These are phyloP conservation scores for Sebastiscus albofasciatus DNA, from an alignment of 2,797 vertebrate species.

Conservation along the genomic window DNA sequence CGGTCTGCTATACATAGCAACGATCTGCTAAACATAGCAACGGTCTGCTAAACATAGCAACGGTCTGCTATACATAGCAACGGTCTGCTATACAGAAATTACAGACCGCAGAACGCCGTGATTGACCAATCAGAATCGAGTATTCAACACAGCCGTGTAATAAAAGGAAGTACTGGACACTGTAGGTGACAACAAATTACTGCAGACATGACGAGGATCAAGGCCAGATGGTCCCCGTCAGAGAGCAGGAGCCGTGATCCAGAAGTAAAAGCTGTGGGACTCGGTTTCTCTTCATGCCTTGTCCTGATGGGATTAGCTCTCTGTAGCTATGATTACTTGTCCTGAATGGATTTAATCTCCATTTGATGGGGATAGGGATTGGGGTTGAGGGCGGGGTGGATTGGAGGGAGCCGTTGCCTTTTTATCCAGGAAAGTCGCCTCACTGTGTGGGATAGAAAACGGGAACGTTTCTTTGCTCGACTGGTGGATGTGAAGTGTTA, in stretches of 20 bases:
- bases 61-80: no score
- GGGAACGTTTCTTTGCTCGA: slow-evolving; percentile 33
- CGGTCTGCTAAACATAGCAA: no score
- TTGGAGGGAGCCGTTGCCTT: neutral
- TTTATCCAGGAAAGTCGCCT: slow-evolving; percentile 24
- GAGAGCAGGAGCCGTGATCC: slow-evolving; percentile 80
- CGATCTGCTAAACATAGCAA: no score
- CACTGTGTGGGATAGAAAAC: slow-evolving; percentile 33
- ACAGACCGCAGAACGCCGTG: no score
- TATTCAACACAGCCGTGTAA: no score
- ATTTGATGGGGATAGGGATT: slow-evolving; percentile 36
- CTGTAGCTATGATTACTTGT: slow-evolving; percentile 61
- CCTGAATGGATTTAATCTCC: slow-evolving; percentile 70
- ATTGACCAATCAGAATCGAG: no score
- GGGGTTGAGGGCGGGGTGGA: slow-evolving; percentile 10
- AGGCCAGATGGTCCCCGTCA: slow-evolving; percentile 87
- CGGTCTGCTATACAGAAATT: no score
- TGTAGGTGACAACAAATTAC: neutral
- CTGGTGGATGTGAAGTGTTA: neutral
- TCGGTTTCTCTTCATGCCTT: slow-evolving; percentile 18
- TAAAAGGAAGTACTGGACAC: neutral
- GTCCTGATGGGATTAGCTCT: slow-evolving; percentile 65
- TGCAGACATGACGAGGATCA: slow-evolving; percentile 76
- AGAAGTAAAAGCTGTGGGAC: slow-evolving; percentile 16
- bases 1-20: no score